Percentiles rank a stretch among this genome's conserved stretches.
These are phyloP conservation scores for Conistra vaccinii DNA, from an alignment of 2,888 invertebrate species.

Conservation along the genomic window DNA sequence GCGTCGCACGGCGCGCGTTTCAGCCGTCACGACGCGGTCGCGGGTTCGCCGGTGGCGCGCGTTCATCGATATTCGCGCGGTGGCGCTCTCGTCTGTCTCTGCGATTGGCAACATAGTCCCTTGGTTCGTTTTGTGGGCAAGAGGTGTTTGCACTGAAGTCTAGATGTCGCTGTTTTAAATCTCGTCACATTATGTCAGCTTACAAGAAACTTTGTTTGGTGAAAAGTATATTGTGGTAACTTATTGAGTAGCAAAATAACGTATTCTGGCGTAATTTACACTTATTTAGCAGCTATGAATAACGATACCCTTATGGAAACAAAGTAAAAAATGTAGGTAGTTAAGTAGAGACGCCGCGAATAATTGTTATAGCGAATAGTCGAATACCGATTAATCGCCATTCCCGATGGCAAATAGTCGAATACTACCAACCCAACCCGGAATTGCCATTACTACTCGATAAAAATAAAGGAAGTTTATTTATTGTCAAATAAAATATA, in stretches of 20 bases:
- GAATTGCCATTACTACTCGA: too few relatives aligned
- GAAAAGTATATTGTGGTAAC: constrained; percentile 49
- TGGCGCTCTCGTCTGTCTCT: constrained; percentile 86
- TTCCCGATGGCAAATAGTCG: too few relatives aligned
- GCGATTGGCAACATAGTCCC: constrained; percentile 85
- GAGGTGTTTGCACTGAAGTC: constrained; percentile 54
- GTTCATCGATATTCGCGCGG: constrained; percentile 73
- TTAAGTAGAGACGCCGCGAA: too few relatives aligned
- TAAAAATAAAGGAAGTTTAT: too few relatives aligned
- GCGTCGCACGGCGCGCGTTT: constrained; percentile 89
- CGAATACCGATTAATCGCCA: too few relatives aligned
- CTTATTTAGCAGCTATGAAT: neutral
- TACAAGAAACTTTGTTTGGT: neutral
- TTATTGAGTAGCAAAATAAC: constrained; percentile 41
- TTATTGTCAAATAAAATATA: too few relatives aligned
- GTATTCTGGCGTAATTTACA: neutral
- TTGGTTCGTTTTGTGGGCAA: constrained; percentile 48
- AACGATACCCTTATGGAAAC: neutral
- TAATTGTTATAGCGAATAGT: too few relatives aligned
- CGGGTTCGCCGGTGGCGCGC: constrained; percentile 84
- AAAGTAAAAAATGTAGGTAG: too few relatives aligned
- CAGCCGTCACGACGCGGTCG: constrained; percentile 86
- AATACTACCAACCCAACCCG: too few relatives aligned
- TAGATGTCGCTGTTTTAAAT: constrained; percentile 75
- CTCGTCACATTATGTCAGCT: constrained; percentile 24